Evolutionary conservation across 1,140 invertebrate species (phyloP).

Genomic region (Drosophila sucinea): DNA sequence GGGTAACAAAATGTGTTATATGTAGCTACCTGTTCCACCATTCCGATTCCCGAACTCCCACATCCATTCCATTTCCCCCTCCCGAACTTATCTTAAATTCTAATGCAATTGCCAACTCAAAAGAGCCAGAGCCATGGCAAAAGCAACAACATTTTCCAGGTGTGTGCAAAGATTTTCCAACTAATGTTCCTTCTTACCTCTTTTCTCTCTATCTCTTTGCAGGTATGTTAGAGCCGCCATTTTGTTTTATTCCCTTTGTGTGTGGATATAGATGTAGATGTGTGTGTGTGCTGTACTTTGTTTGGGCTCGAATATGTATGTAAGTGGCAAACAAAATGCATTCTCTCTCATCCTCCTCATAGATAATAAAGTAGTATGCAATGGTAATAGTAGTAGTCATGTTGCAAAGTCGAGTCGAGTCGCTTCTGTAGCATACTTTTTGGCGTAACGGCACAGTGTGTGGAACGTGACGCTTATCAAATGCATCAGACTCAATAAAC

Average conservation of each 20-base stretch:
- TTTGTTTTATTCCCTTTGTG: conserved; percentile 39
- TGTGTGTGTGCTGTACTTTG: conserved; percentile 9
- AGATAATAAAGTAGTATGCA: conserved; percentile 69
- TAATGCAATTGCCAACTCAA: conserved; percentile 61
- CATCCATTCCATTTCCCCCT: neutral
- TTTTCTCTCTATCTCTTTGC: conserved; percentile 45
- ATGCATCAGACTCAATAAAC: conserved; percentile 64
- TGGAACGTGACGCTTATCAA: conserved; percentile 76
- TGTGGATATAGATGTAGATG: neutral
- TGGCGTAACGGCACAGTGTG: conserved; percentile 41
- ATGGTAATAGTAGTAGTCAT: conserved; percentile 34
- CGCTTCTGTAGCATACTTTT: conserved; percentile 50
- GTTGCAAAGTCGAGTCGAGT: conserved; percentile 34
- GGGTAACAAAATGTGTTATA: conserved; percentile 25
- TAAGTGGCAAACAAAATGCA: conserved; percentile 73
- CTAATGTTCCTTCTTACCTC: conserved; percentile 58
- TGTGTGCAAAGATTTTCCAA: conserved; percentile 58
- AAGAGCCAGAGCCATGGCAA: conserved; percentile 6
- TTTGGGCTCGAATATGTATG: conserved; percentile 23
- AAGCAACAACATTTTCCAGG: conserved; percentile 27
- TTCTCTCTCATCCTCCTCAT: conserved; percentile 33
- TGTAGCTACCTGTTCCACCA: conserved; percentile 18
- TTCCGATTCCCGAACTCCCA: conserved; percentile 16
- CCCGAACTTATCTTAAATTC: conserved; percentile 77
- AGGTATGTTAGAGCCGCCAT: conserved; percentile 68